Evolutionary conservation across 2,888 invertebrate genomes (phyloP), one percentile per base, ranked within the genome.

Genomic region (Agrochola macilenta): DNA sequence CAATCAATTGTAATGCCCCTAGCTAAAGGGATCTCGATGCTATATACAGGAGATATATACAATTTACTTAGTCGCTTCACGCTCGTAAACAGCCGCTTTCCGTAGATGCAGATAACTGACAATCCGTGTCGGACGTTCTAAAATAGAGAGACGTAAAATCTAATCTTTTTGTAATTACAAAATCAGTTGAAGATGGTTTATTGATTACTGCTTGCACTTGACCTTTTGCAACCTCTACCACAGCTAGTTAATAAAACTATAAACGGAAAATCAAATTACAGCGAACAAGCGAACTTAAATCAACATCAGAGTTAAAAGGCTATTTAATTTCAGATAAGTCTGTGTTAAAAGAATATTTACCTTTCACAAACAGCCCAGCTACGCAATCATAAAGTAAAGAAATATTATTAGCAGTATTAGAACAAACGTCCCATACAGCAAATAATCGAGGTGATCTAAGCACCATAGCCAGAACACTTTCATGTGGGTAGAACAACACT

Each of bases 401-500:
- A 95, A 95, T 20, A 95, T 17, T 26, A 83, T 84, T n/a, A 95
- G 69, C 0, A 94, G 83, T 57, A 93, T 83, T 0, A 90, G 46
- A 14, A 89, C 83, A 4, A 95, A 78, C 3, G 92, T 66, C 0
- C 87, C 93, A 66, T 94, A 95, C 0, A 95, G 81, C 2, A 95
- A 79, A 57, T 93, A 92, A 75, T 95, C 95, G 81, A 95, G 76
- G 70, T 95, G 81, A 20, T 91, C 89, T 8, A 94, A 82, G n/a
- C 89, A 92, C 90, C 92, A 92, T 0, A 90, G 88, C 70, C 89
- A 90, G 17, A 88, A 86, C 12, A 89, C 87, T 70, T 88, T 87
- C 26, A 88, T 85, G 69, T 85, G 81, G 5, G 66, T 54, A 14
- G 81, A 80, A 63, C 74, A 82, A 60, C 74, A 73, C n/a, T 78